These are phyloP conservation scores for Catostylus mosaicus DNA, from an alignment of 30 jellyfish, hydroid and myxozoan species.

Conservation along the genomic window DNA sequence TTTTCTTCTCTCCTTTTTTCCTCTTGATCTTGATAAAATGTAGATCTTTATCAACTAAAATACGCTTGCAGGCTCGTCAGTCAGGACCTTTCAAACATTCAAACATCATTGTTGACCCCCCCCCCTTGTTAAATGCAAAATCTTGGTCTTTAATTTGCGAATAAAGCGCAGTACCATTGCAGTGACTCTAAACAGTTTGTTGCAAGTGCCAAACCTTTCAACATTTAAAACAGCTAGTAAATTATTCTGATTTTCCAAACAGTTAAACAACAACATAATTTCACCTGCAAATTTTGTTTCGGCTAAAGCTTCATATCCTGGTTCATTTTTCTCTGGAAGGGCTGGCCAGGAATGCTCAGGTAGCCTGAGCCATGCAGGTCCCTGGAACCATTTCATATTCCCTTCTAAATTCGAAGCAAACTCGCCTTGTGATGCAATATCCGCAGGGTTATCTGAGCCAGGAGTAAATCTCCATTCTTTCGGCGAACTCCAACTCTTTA, in stretches of 20 bases:
- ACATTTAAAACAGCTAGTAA: neutral
- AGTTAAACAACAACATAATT: neutral
- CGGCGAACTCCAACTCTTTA: neutral
- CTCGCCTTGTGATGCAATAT: neutral
- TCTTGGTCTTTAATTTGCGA: no score
- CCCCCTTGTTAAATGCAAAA: no score
- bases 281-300: neutral
- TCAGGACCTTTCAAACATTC: no score
- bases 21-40: no score
- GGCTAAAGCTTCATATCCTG: neutral
- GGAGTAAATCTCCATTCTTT: neutral
- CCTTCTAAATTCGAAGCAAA: neutral
- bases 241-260: neutral
- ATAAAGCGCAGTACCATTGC: no score
- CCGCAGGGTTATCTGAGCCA: neutral
- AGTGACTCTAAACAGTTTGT: no score
- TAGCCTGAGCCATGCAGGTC: slow-evolving; percentile 9
- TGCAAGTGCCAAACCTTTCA: no score
- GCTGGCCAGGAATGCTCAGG: slow-evolving; percentile 6
- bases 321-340: neutral
- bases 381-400: neutral
- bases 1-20: no score
- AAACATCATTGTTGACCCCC: no score
- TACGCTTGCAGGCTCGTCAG: no score
- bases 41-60: no score